Conservation (phyloP, 2,888 invertebrate species). For the Anagyrus pseudococci region DNA sequence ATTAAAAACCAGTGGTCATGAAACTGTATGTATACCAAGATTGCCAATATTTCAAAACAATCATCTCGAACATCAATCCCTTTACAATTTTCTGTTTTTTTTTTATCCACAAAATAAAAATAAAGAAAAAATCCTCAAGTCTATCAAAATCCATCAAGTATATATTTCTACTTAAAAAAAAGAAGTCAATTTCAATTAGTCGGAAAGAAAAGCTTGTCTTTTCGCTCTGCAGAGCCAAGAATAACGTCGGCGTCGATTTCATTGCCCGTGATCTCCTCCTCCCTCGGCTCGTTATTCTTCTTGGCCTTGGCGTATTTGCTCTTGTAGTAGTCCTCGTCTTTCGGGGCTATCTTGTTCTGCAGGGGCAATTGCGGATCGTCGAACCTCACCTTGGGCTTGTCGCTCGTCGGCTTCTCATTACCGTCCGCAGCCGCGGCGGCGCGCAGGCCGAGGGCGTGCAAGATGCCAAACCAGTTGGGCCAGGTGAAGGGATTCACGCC, state of each 20-base stretch:
- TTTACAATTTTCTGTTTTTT: too few relatives aligned
- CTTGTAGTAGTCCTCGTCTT: constrained; percentile 29
- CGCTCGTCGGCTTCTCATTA: neutral
- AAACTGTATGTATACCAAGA: too few relatives aligned
- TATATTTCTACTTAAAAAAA: too few relatives aligned
- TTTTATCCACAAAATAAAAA: too few relatives aligned
- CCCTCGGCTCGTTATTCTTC: constrained; percentile 15
- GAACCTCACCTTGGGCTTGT: too few relatives aligned
- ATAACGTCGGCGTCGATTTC: constrained; percentile 35
- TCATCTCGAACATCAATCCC: too few relatives aligned
- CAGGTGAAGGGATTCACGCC: constrained; percentile 40
- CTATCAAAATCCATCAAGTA: too few relatives aligned
- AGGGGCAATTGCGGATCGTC: too few relatives aligned
- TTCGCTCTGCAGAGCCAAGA: constrained; percentile 7
- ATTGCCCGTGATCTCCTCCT: constrained; percentile 30
- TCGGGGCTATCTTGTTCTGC: constrained; percentile 46
- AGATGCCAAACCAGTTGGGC: constrained; percentile 49
- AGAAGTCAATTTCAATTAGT: constrained; percentile 2
- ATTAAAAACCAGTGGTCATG: too few relatives aligned
- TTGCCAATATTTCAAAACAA: too few relatives aligned
- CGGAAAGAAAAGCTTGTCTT: constrained; percentile 21
- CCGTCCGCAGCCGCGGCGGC: constrained; percentile 27
- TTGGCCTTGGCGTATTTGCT: constrained; percentile 29
- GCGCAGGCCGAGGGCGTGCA: constrained; percentile 40
- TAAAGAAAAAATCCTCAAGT: constrained; percentile 30